phyloP scores from a whole-genome alignment of 92 coral and sea anemone genomes.

The Plumapathes pennacea region DNA sequence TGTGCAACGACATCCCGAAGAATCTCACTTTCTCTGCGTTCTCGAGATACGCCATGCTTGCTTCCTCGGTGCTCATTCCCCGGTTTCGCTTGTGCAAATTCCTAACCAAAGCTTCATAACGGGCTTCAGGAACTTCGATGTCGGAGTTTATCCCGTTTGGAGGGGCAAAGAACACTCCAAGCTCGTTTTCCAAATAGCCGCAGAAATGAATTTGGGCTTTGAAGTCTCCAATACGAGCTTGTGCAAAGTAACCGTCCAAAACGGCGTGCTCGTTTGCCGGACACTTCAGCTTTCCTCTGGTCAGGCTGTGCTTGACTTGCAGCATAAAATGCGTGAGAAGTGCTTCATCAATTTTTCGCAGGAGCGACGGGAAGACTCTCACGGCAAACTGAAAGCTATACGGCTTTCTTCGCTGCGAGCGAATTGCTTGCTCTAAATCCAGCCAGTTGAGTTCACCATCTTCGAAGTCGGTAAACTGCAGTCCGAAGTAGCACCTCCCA shows the following conservation, averaged over 20 bases:
- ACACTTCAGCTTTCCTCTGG: conserved; percentile 72
- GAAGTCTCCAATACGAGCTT: conserved; percentile 81
- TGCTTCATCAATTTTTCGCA: conserved; percentile 36
- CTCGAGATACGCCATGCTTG: conserved; percentile 66
- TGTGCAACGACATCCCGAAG: conserved; percentile 71
- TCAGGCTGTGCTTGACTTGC: conserved; percentile 85
- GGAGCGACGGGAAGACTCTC: conserved; percentile 67
- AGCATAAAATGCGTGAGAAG: conserved; percentile 63
- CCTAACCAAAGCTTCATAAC: conserved; percentile 75
- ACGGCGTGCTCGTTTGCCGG: conserved; percentile 70
- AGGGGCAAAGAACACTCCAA: conserved; percentile 80
- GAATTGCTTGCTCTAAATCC: conserved; percentile 49
- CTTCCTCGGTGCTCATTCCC: conserved; percentile 73
- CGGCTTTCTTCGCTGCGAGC: conserved; percentile 78
- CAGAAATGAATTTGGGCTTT: conserved; percentile 66
- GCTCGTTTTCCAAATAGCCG: conserved; percentile 81
- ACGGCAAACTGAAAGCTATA: conserved; percentile 91
- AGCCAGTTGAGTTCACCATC: conserved; percentile 97
- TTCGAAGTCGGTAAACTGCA: conserved; percentile 75
- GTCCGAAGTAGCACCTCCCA: conserved; percentile 66
- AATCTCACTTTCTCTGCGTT: conserved; percentile 60
- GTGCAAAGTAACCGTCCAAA: conserved; percentile 85
- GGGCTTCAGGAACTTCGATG: conserved; percentile 57
- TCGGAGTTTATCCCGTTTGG: conserved; percentile 93
- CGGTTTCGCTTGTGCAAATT: conserved; percentile 64